Conservation (phyloP, 2,113 vertebrate genomes). For the Onychorhynchus coronatus region DNA sequence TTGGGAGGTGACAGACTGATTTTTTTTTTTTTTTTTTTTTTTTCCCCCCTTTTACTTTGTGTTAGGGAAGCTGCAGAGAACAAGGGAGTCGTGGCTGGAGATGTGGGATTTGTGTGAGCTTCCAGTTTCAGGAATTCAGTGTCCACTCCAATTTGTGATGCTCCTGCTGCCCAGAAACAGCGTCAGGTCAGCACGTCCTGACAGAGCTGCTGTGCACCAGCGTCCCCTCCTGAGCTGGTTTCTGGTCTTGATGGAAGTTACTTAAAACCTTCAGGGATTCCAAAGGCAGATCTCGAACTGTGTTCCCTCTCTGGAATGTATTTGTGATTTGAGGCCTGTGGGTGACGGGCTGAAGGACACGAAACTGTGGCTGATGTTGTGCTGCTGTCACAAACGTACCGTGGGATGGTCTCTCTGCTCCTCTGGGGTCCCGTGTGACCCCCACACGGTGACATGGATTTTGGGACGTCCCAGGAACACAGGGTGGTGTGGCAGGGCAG, state of each 20-base stretch:
- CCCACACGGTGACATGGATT: too few relatives aligned
- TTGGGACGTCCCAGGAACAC: neutral
- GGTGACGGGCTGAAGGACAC: neutral
- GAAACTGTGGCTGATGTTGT: neutral
- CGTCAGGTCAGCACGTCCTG: neutral
- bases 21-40: too few relatives aligned
- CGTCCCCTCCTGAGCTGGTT: too few relatives aligned
- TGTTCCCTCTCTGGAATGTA: accelerated
- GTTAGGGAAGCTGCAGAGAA: neutral
- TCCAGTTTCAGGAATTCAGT: neutral
- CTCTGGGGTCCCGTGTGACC: too few relatives aligned
- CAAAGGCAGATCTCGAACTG: neutral
- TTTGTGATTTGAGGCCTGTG: neutral
- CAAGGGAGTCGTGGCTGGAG: neutral
- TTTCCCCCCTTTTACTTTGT: neutral
- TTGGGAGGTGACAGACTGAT: neutral
- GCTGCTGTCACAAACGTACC: neutral
- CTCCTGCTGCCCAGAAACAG: neutral
- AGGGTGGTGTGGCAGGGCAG: neutral
- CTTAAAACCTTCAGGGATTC: neutral
- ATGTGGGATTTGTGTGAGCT: neutral
- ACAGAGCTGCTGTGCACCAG: too few relatives aligned
- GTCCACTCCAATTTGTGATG: neutral
- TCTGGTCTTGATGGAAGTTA: neutral
- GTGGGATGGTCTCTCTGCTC: neutral